Percentiles rank a stretch among this genome's conserved stretches.
Evolutionary conservation across 1,140 invertebrate genomes (phyloP).

Genomic region (Contarinia nasturtii): DNA sequence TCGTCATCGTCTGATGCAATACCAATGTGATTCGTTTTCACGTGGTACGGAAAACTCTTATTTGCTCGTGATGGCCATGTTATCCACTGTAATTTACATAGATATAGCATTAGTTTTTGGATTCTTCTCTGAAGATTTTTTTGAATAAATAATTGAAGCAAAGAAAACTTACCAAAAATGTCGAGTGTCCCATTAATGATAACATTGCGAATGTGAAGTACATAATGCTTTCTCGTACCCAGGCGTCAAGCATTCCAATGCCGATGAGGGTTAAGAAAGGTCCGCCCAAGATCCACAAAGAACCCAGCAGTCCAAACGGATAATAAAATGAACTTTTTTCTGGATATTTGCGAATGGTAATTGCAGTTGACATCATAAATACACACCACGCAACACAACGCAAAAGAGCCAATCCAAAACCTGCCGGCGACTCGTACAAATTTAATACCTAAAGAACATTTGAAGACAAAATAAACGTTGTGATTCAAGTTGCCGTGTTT

Average conservation of each 20-base stretch:
- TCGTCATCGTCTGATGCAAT: constrained; percentile 38
- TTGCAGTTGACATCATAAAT: constrained; percentile 63
- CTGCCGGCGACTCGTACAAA: constrained; percentile 73
- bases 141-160: too few species aligned
- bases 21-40: constrained; percentile 60
- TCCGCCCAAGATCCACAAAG: constrained; percentile 63
- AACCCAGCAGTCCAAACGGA: constrained; percentile 60
- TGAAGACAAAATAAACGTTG: constrained; percentile 42
- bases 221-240: constrained; percentile 64
- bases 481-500: constrained; percentile 81
- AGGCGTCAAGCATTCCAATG: constrained; percentile 65
- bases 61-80: constrained; percentile 64
- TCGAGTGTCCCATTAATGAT: constrained; percentile 57
- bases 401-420: constrained; percentile 62
- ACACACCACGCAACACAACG: constrained; percentile 63
- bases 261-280: constrained; percentile 64
- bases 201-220: constrained; percentile 48
- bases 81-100: constrained; percentile 41
- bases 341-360: constrained; percentile 65
- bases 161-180: constrained; percentile 53
- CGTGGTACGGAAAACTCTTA: constrained; percentile 73
- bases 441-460: constrained; percentile 46
- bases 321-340: constrained; percentile 56
- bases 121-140: too few species aligned
- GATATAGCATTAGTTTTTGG: not conserved